Evolutionary conservation across 2,888 invertebrate genomes (phyloP), one percentile per base, ranked within the genome.

Genomic region (Caenorhabditis drosophilae): DNA sequence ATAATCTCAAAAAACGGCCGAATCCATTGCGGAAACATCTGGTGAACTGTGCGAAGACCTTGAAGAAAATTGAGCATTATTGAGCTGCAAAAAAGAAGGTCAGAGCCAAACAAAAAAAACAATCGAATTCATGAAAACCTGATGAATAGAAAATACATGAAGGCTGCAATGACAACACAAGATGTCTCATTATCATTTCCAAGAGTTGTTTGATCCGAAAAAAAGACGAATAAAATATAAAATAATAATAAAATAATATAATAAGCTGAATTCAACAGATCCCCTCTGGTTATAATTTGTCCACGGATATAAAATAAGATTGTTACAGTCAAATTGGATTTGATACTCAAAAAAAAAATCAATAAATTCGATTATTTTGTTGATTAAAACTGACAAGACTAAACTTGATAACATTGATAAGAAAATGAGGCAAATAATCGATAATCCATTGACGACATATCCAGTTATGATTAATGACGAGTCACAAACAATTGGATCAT

Each of bases 61-160:
- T 67, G 69, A 9, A 73, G 60, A 26, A 70, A 60, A 25, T 61
- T 70, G 40, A 73, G 42, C n/a, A 67, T 26, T 15, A 70, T 69
- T 4, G 69, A 59, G 18, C 72, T 71, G 55, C 44, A 70, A 59
- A 25, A 22, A n/a, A n/a, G n/a, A n/a, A n/a, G n/a, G n/a, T n/a
- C n/a, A n/a, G n/a, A n/a, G n/a, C n/a, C n/a, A n/a, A n/a, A n/a
- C n/a, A n/a, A n/a, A n/a, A n/a, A n/a, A n/a, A n/a, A n/a, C n/a
- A n/a, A n/a, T n/a, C n/a, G n/a, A n/a, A n/a, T n/a, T 31, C 11
- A 15, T 9, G 20, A 16, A 15, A 23, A 71, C 71, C 67, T 56
- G 1, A 69, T 47, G 16, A 72, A 34, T 2, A 66, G 53, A 31
- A 57, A 61, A 45, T 72, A 72, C 6, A 54, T 38, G 7, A 60